Base-by-base conservation (phyloP, 2,113 vertebrate genomes). In the Equus przewalskii region DNA sequence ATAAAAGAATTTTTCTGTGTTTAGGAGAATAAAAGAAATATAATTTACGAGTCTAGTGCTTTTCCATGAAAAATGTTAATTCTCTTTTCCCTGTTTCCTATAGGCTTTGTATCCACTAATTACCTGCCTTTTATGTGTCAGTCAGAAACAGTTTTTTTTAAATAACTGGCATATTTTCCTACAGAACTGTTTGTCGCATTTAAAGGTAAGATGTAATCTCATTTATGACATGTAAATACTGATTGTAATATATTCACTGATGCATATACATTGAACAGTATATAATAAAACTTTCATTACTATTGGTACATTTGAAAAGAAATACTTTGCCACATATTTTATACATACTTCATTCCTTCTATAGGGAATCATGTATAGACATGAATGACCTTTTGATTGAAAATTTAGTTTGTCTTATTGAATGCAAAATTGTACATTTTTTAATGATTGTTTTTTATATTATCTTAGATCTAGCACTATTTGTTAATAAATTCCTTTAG, bases 121-220 rank as follows among this genome's bases (percentile, higher is more conserved):
- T 97, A 99, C 99, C 96, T 99, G 99, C 98, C 99, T 99, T 98
- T 99, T 99, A 98, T 99, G 99, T 99, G 99, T 99, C 98, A 99
- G 99, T 99, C 99, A 99, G 98, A 99, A 99, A 99, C 99, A 99
- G 98, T 99, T 99, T 99, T 99, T 99, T 99, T 99, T 99, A 99
- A 99, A 99, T 99, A 99, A 99, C 99, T 99, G 99, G 99, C 99
- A 99, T 99, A 99, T 99, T 99, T 99, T 99, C 99, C 99, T 99
- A 98, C 99, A 99, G 98, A 99, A 99, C 99, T 99, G 99, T 99
- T 99, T 99, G 98, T 99, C 99, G 30, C 99, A 99, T 98, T 99
- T 99, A 96, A 99, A 99, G 99, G 99, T 99, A 99, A 98, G 97
- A 98, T 7, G 24, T 60, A 78, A 95, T 98, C 97, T 94, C 58